Percentiles rank a stretch among this genome's conserved stretches.
phyloP scores from a whole-genome alignment of 2,888 invertebrate species.

The Drosophila demipolita region DNA sequence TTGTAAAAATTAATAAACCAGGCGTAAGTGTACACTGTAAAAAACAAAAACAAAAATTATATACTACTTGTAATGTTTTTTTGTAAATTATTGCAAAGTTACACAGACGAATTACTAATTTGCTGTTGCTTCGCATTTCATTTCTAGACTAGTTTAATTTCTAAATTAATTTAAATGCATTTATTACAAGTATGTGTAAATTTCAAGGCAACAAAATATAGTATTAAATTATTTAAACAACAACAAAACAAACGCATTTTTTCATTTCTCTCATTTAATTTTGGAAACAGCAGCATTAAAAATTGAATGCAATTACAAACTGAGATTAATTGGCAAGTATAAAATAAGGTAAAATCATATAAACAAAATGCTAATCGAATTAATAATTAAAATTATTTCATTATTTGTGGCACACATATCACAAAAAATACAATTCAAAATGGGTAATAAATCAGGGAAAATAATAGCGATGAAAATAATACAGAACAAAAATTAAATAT shows the following conservation, averaged over 20 bases:
- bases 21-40: slow-evolving; percentile 71
- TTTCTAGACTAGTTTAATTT: slow-evolving; percentile 77
- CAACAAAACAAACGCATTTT: slow-evolving; percentile 42
- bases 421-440: slow-evolving; percentile 52
- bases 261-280: slow-evolving; percentile 38
- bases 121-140: slow-evolving; percentile 66
- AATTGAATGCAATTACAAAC: slow-evolving; percentile 63
- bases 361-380: slow-evolving; percentile 43
- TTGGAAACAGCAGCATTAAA: slow-evolving; percentile 38
- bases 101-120: slow-evolving; percentile 50
- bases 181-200: slow-evolving; percentile 74
- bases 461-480: slow-evolving; percentile 44
- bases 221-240: slow-evolving; percentile 77
- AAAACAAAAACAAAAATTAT: slow-evolving; percentile 28
- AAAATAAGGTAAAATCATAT: slow-evolving; percentile 8
- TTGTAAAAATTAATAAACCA: slow-evolving; percentile 73
- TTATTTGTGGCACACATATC: slow-evolving; percentile 25
- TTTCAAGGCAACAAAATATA: slow-evolving; percentile 67
- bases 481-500: slow-evolving; percentile 42
- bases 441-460: slow-evolving; percentile 59
- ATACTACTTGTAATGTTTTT: slow-evolving; percentile 53
- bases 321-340: slow-evolving; percentile 36
- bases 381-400: slow-evolving; percentile 43
- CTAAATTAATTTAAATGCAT: slow-evolving; percentile 73
- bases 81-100: slow-evolving; percentile 73